A percentile compares a stretch with the other conserved stretches of the same genome.
phyloP scores from a whole-genome alignment of 2,888 invertebrate species.

The Cheilosia pagana region DNA sequence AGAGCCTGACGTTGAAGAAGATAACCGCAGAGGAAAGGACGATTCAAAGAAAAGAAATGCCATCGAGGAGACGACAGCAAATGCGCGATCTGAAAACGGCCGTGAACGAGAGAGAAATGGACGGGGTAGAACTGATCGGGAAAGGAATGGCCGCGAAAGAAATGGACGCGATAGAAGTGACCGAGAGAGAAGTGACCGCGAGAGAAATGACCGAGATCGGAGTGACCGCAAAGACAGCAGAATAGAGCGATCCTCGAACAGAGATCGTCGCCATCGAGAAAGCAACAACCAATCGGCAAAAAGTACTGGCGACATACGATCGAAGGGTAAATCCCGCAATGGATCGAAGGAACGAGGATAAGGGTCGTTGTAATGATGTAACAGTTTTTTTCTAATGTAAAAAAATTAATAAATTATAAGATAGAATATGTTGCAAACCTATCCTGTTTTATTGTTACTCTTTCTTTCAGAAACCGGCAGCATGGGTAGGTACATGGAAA shows the following conservation, averaged over 20 bases:
- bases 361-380: neutral
- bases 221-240: slow-evolving; percentile 32
- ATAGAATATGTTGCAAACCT: slow-evolving; percentile 35
- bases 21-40: neutral
- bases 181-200: slow-evolving; percentile 18
- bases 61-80: slow-evolving; percentile 49
- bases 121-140: slow-evolving; percentile 2
- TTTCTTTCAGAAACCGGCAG: neutral
- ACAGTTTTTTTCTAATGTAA: slow-evolving; percentile 17
- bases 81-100: slow-evolving; percentile 47
- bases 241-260: slow-evolving; percentile 33
- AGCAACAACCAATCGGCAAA: slow-evolving; percentile 18
- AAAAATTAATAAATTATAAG: slow-evolving; percentile 49
- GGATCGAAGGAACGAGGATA: slow-evolving; percentile 63
- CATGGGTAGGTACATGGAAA: too few relatives aligned
- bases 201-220: neutral
- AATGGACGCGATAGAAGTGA: slow-evolving; percentile 1
- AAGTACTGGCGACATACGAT: slow-evolving; percentile 21
- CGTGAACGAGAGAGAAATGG: slow-evolving; percentile 27
- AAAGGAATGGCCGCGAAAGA: slow-evolving; percentile 15
- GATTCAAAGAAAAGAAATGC: slow-evolving; percentile 48
- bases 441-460: neutral
- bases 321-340: slow-evolving; percentile 45
- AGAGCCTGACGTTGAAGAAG: neutral
- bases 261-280: slow-evolving; percentile 45